phyloP scores from a whole-genome alignment of 2,888 invertebrate species.

The Didymodactylos carnosus region DNA sequence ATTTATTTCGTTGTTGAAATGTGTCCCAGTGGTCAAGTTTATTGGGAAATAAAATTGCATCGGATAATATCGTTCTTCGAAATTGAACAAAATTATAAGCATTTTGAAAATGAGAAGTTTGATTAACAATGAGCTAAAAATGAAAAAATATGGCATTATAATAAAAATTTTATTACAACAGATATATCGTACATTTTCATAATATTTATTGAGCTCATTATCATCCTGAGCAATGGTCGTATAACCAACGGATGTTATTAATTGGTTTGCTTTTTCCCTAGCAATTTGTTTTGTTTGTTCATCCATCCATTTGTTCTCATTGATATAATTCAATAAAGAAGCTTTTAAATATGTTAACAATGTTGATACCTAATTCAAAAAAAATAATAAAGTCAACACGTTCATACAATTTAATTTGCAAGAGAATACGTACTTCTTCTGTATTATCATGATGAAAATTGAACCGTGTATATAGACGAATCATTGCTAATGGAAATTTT shows the following conservation, averaged over 20 bases:
- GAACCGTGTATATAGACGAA: neutral
- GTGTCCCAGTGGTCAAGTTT: neutral
- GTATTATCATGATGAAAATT: too few relatives aligned
- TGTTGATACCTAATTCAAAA: neutral
- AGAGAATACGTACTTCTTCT: too few relatives aligned
- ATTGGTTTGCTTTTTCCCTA: slow-evolving; percentile 20
- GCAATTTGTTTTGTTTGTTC: slow-evolving; percentile 20
- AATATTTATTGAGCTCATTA: neutral
- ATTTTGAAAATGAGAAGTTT: neutral
- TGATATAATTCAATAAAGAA: neutral
- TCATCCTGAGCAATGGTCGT: neutral
- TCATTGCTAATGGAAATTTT: neutral
- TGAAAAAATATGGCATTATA: neutral
- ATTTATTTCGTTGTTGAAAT: neutral
- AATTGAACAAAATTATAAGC: neutral
- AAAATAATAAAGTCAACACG: neutral
- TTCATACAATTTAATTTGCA: too few relatives aligned
- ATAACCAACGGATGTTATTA: neutral
- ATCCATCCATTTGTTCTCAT: slow-evolving; percentile 22
- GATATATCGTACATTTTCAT: neutral
- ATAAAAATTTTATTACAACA: neutral
- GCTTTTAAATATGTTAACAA: neutral
- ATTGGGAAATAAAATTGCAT: neutral
- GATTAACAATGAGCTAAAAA: neutral
- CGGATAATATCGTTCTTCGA: neutral